A percentile compares a stretch with the other conserved stretches of the same genome.
These are phyloP conservation scores for Girardinichthys multiradiatus DNA, from an alignment of 2,113 vertebrate species.

Conservation along the genomic window DNA sequence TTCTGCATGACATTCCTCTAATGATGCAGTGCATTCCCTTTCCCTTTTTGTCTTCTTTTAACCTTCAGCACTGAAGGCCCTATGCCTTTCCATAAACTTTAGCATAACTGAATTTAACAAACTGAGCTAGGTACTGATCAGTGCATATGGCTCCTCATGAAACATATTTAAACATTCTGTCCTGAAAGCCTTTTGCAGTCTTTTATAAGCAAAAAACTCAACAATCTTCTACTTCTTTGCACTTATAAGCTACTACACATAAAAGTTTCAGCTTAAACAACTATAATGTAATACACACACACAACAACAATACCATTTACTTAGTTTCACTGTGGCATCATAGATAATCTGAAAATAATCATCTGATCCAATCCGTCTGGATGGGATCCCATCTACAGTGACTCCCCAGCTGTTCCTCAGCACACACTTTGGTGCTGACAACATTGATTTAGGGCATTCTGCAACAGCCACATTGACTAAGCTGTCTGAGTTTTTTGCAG, in stretches of 20 bases:
- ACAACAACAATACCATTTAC: neutral
- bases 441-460: neutral
- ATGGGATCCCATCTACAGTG: neutral
- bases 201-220: neutral
- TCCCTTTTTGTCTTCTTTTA: neutral
- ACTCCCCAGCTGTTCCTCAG: neutral
- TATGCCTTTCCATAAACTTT: neutral
- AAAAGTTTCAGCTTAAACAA: neutral
- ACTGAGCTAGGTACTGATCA: neutral
- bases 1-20: neutral
- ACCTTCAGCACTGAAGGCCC: no score
- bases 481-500: neutral
- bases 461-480: neutral
- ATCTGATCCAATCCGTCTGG: neutral
- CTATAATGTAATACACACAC: neutral
- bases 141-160: neutral
- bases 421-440: neutral
- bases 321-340: neutral
- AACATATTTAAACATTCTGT: neutral
- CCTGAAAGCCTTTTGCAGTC: neutral
- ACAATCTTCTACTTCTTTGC: neutral
- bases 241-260: neutral
- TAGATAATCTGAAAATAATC: neutral
- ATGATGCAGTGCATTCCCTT: neutral
- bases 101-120: no score